phyloP scores from a whole-genome alignment of 2,888 invertebrate genomes.

The Minunthozetes semirufus region DNA sequence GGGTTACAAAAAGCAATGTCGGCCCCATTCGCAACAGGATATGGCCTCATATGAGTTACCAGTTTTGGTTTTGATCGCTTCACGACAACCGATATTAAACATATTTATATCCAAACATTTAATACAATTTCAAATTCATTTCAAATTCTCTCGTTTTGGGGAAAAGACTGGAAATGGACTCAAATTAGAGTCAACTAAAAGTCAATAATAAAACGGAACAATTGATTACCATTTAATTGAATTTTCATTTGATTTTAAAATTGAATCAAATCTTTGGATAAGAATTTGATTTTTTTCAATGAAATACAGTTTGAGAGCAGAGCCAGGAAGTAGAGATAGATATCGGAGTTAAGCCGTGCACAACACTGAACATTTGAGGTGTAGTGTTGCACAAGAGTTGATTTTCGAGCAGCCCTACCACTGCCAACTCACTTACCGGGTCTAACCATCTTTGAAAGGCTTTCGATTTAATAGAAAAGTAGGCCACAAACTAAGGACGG shows the following conservation, averaged over 20 bases:
- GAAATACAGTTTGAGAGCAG: background rate
- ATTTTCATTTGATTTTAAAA: background rate
- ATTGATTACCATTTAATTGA: no score
- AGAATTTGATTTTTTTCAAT: background rate
- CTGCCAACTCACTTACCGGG: conserved; percentile 30
- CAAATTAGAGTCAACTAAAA: no score
- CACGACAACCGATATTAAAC: background rate
- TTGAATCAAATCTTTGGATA: background rate
- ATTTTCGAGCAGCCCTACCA: background rate
- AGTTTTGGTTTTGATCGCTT: conserved; percentile 20
- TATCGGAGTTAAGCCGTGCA: conserved; percentile 20
- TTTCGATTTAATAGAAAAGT: conserved; percentile 23
- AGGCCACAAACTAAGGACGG: conserved; percentile 18
- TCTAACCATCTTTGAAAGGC: conserved; percentile 32
- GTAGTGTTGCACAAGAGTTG: conserved; percentile 19
- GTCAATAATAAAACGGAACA: no score
- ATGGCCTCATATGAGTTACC: conserved; percentile 30
- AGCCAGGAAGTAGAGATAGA: conserved; percentile 24
- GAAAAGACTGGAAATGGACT: no score
- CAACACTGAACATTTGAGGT: background rate
- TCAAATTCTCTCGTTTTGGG: no score
- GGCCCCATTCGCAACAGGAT: conserved; percentile 29
- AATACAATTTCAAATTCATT: no score
- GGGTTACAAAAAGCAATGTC: conserved; percentile 30
- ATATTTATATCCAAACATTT: background rate